A percentile compares a stretch with the other conserved stretches of the same genome.
Conservation (phyloP, 1,140 invertebrate genomes). For the Brachionus asplanchnoidis region DNA sequence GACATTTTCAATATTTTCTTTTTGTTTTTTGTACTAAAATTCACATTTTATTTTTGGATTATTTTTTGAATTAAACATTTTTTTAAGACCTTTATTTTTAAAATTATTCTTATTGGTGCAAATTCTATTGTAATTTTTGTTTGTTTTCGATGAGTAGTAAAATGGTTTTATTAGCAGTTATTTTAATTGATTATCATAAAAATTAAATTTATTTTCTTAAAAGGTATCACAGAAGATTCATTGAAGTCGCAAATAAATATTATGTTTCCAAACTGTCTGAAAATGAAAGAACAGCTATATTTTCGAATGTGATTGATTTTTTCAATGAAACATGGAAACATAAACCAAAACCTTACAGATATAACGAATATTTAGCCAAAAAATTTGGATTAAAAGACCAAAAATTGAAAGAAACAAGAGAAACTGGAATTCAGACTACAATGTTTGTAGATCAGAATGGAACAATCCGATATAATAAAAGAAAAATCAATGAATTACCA, state of each 20-base stretch:
- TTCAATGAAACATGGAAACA: constrained; percentile 39
- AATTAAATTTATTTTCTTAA: no score
- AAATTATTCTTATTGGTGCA: no score
- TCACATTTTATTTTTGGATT: no score
- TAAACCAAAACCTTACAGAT: constrained; percentile 19
- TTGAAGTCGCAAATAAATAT: constrained; percentile 10
- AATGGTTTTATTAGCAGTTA: no score
- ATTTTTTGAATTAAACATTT: no score
- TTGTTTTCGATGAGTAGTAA: no score
- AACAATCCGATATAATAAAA: constrained; percentile 8
- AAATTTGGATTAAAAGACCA: neutral
- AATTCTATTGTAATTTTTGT: no score
- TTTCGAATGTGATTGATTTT: constrained; percentile 35
- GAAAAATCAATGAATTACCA: constrained; percentile 38
- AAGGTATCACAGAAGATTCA: constrained; percentile 40
- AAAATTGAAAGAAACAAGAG: neutral
- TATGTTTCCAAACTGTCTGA: neutral
- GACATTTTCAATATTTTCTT: no score
- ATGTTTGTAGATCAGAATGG: neutral
- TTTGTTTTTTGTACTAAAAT: no score
- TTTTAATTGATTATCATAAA: no score
- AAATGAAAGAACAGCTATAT: neutral
- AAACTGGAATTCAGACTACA: neutral
- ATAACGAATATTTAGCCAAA: constrained; percentile 1
- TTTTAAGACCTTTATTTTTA: no score